Conservation (phyloP, 2,888 invertebrate species). For the Coelinius sp. region DNA sequence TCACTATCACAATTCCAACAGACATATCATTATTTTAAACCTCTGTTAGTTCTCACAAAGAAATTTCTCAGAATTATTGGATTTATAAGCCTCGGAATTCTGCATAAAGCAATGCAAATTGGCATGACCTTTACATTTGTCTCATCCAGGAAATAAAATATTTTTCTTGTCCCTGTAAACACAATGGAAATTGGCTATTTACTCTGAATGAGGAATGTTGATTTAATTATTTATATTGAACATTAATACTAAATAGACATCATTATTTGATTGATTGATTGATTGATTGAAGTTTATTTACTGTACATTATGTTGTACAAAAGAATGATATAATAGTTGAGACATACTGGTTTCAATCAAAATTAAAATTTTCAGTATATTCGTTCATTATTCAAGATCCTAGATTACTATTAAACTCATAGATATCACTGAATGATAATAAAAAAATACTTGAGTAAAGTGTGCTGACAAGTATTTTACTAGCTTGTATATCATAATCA, state of each 20-base stretch:
- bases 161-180: not conserved
- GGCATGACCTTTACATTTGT: not conserved
- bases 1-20: not conserved
- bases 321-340: too few species aligned
- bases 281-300: too few species aligned
- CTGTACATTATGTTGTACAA: too few species aligned
- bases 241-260: too few species aligned
- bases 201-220: too few species aligned
- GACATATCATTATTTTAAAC: not conserved
- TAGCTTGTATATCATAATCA: not conserved
- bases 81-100: not conserved
- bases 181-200: not conserved
- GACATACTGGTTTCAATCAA: too few species aligned
- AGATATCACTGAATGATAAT: conserved; percentile 4
- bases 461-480: not conserved
- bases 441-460: not conserved
- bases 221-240: too few species aligned
- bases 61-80: not conserved
- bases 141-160: not conserved
- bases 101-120: conserved; percentile 12
- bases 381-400: conserved; percentile 12
- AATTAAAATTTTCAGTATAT: not conserved
- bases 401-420: conserved; percentile 1
- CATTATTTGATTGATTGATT: too few species aligned
- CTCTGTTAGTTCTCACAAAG: not conserved